Evolutionary conservation across 2,797 vertebrate genomes (phyloP), one percentile per base, ranked within the genome.

Genomic region (Acomys russatus): DNA sequence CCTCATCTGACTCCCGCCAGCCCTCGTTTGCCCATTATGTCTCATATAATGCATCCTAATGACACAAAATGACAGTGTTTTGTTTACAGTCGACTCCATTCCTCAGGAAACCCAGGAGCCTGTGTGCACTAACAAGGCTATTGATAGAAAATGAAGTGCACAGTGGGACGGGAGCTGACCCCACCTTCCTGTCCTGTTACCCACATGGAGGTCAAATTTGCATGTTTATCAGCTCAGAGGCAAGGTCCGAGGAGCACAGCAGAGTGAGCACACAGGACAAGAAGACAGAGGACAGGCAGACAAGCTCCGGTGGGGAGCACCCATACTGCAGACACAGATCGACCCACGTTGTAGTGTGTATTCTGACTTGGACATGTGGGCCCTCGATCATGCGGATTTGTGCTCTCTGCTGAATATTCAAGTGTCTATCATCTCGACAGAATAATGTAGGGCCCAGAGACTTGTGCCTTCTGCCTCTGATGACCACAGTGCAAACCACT

Each of bases 41-140:
- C 10, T 91, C 71, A 44, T 95, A 71, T 91, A 33, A 97, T 97
- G 90, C 94, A 92, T 98, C 97, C 96, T 92, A 80, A 92, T 91
- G 94, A 96, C 92, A 97, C 44, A 56, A 96, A 89, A 95, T 97
- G 92, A 95, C 87, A 96, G 95, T 4, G 0, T 95, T 94, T 93
- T 97, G 91, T 93, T 96, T 95, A 97, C 73, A 51, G 96, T 96
- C 85, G 90, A 70, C 73, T 94, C 88, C 76, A 80, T 94, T 88
- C 79, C 83, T 95, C 93, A 85, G 88, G 93, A 97, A 94, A 92
- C 77, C 35, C 20, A 78, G 94, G 85, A 0, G 0, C 28, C 93
- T 71, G 78, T 83, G 76, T 59, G 38, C 90, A 30, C 61, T 89
- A 44, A 96, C 70, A 63, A 23, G 30, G 88, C 90, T 95, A 83